Evolutionary conservation across 2,888 invertebrate genomes (phyloP).

Genomic region (Drosophila barbarae): DNA sequence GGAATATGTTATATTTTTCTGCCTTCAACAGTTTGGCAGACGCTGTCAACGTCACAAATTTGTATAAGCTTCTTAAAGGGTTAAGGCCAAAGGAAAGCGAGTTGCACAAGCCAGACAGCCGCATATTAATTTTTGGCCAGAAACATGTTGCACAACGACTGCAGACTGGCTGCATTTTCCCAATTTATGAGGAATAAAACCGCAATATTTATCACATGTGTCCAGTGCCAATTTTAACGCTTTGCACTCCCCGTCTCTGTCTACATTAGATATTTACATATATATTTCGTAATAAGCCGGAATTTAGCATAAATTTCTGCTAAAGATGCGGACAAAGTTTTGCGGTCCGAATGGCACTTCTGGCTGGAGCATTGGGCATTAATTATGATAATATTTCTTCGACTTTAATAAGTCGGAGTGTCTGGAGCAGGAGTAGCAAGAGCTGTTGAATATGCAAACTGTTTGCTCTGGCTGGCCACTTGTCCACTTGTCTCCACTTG

Average conservation of each 20-base stretch:
- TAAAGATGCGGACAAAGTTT: slow-evolving; percentile 26
- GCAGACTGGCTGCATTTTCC: slow-evolving; percentile 43
- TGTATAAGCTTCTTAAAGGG: slow-evolving; percentile 49
- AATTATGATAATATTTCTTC: slow-evolving; percentile 72
- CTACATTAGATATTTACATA: slow-evolving; percentile 30
- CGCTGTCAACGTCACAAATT: slow-evolving; percentile 45
- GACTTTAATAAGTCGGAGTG: slow-evolving; percentile 61
- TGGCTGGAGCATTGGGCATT: slow-evolving; percentile 61
- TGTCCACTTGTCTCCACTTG: slow-evolving; percentile 54
- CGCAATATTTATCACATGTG: slow-evolving; percentile 70
- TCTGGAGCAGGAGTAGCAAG: slow-evolving; percentile 2
- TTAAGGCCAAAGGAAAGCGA: slow-evolving; percentile 33
- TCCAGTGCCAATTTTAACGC: slow-evolving; percentile 46
- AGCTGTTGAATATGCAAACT: slow-evolving; percentile 60
- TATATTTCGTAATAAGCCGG: slow-evolving; percentile 41
- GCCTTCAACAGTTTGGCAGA: slow-evolving; percentile 31
- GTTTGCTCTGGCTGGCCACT: slow-evolving; percentile 39
- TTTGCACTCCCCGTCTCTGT: not conserved
- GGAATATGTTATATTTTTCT: slow-evolving; percentile 46
- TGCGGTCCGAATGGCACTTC: slow-evolving; percentile 38
- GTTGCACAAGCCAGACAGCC: slow-evolving; percentile 17
- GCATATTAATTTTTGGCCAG: slow-evolving; percentile 39
- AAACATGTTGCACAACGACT: slow-evolving; percentile 38
- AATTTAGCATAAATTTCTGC: slow-evolving; percentile 59
- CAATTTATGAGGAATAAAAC: slow-evolving; percentile 62